Evolutionary conservation across 2,888 invertebrate species (phyloP).

Genomic region (Corythucha ciliata): DNA sequence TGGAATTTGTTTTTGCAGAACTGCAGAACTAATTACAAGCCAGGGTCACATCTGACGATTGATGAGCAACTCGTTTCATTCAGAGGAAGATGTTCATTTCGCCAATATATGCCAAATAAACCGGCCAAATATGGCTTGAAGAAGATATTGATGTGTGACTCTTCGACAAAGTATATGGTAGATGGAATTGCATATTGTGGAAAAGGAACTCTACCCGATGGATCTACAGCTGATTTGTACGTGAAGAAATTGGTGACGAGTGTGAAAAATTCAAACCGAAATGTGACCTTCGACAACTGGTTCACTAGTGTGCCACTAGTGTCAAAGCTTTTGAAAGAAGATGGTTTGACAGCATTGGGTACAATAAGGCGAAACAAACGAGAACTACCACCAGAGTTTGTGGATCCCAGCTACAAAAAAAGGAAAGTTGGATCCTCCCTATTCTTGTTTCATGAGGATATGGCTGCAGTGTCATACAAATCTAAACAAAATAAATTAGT

Average conservation of each 20-base stretch:
- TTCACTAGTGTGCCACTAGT: constrained; percentile 31
- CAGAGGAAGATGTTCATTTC: constrained; percentile 32
- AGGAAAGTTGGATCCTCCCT: not conserved
- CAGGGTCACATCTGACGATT: constrained; percentile 4
- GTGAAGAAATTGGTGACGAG: constrained; percentile 18
- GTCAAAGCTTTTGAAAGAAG: constrained; percentile 27
- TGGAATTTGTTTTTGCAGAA: constrained; percentile 34
- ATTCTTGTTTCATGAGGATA: constrained; percentile 21
- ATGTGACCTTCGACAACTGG: constrained; percentile 30
- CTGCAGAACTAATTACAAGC: constrained; percentile 24
- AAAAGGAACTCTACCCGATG: not conserved
- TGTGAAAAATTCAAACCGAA: constrained; percentile 27
- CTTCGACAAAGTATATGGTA: not conserved
- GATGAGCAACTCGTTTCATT: constrained; percentile 36
- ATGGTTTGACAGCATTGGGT: constrained; percentile 27
- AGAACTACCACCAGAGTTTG: constrained; percentile 32
- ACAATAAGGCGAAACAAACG: constrained; percentile 24
- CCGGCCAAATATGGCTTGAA: constrained; percentile 28
- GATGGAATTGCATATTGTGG: constrained; percentile 1
- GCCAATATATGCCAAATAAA: constrained; percentile 22
- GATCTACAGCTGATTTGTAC: constrained; percentile 16
- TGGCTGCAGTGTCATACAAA: constrained; percentile 14
- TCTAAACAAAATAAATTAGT: constrained; percentile 19
- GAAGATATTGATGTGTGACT: constrained; percentile 6
- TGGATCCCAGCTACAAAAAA: constrained; percentile 8